Percentiles rank a stretch among this genome's conserved stretches.
Evolutionary conservation across 2,113 vertebrate species (phyloP).

Genomic region (Leptobrachium leishanense): DNA sequence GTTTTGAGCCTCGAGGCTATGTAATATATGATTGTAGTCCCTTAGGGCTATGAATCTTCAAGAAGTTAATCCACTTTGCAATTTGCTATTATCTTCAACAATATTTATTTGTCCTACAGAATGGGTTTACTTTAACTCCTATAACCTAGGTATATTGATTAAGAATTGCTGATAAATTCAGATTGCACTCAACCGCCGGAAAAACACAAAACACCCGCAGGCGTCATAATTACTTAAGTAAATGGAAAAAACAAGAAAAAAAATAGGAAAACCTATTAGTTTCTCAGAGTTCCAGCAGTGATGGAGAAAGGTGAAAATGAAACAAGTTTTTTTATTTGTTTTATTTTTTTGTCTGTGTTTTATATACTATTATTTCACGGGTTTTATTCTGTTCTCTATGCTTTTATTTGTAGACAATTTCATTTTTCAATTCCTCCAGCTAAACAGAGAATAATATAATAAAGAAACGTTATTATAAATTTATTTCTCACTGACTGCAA

Average conservation of each 20-base stretch:
- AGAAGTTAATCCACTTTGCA: constrained; percentile 27
- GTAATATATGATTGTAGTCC: neutral
- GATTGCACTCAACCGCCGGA: constrained; percentile 41
- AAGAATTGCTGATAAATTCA: constrained; percentile 51
- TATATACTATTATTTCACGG: too few relatives aligned
- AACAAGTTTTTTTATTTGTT: neutral
- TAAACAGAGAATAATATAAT: too few relatives aligned
- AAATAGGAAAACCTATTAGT: constrained; percentile 45
- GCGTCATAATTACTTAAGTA: constrained; percentile 51
- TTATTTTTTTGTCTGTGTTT: neutral
- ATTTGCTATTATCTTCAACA: constrained; percentile 8
- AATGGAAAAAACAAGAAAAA: constrained; percentile 39
- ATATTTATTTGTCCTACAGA: constrained; percentile 29
- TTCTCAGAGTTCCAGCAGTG: constrained; percentile 22
- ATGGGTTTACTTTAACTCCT: constrained; percentile 11
- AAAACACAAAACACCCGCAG: constrained; percentile 29
- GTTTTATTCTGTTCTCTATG: too few relatives aligned
- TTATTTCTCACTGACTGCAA: too few relatives aligned
- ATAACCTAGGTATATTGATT: constrained; percentile 29
- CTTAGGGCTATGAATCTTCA: constrained; percentile 30
- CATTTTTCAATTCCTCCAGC: too few relatives aligned
- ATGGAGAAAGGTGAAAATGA: constrained; percentile 16
- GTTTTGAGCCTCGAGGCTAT: neutral
- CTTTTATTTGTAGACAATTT: too few relatives aligned
- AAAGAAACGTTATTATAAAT: too few relatives aligned